A percentile compares a stretch with the other conserved stretches of the same genome.
Evolutionary conservation across 2,113 vertebrate genomes (phyloP).

Genomic region (Centrocercus urophasianus): DNA sequence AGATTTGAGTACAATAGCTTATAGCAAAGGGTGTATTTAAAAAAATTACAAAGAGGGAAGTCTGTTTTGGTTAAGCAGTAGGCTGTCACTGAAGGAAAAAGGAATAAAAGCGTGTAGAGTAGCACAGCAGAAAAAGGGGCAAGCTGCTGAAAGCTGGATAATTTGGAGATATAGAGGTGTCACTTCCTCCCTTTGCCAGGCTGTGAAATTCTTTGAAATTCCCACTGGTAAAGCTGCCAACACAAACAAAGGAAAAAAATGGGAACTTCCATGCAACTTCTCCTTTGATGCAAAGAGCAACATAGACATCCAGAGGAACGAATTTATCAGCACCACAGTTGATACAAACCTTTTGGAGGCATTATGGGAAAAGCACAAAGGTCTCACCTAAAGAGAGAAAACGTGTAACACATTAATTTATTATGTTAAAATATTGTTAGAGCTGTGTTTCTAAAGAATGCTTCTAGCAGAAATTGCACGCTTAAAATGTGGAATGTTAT

Average conservation of each 20-base stretch:
- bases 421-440: not conserved
- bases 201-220: slow-evolving; percentile 69
- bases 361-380: not conserved
- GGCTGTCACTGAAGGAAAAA: not conserved
- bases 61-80: not conserved
- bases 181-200: slow-evolving; percentile 53
- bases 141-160: slow-evolving; percentile 59
- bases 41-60: not conserved
- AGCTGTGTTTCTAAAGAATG: not conserved
- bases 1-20: not conserved
- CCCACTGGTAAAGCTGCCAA: slow-evolving; percentile 54
- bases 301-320: not conserved
- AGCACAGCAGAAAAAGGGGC: slow-evolving; percentile 7
- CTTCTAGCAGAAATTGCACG: not conserved
- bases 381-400: not conserved
- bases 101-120: slow-evolving; percentile 25
- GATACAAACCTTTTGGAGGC: not conserved
- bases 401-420: not conserved
- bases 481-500: not conserved
- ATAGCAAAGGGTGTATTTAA: not conserved
- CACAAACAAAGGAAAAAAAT: slow-evolving; percentile 37
- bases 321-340: not conserved
- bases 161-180: slow-evolving; percentile 59
- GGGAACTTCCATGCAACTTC: not conserved
- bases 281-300: not conserved